Base-by-base conservation (phyloP, 64 coral and sea anemone genomes). In the Pachyseris speciosa region DNA sequence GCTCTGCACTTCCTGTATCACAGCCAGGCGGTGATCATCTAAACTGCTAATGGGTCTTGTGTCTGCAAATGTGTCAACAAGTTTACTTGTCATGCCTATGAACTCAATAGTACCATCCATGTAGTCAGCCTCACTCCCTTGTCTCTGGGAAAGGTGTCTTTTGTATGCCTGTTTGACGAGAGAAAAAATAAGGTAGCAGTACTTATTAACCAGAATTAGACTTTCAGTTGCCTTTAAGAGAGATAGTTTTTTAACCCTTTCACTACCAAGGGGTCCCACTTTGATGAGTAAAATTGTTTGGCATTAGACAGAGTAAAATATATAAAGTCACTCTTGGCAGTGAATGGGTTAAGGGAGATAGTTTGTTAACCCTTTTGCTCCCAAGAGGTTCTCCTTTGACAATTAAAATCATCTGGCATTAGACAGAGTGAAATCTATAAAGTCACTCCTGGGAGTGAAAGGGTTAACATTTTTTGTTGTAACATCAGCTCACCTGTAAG, bases 401-500 rank as follows among this genome's bases (percentile, higher is more conserved):
- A n/a, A n/a, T n/a, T n/a, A n/a, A n/a, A n/a, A n/a, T n/a, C n/a
- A n/a, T n/a, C n/a, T n/a, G n/a, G n/a, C n/a, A n/a, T n/a, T n/a
- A n/a, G n/a, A n/a, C n/a, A n/a, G n/a, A n/a, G n/a, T n/a, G n/a
- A n/a, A n/a, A n/a, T n/a, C n/a, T n/a, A n/a, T n/a, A n/a, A n/a
- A n/a, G n/a, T n/a, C n/a, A n/a, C n/a, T n/a, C n/a, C n/a, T n/a
- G n/a, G n/a, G n/a, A n/a, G n/a, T 49, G 13, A 49, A 13, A 7
- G 45, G n/a, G n/a, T n/a, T n/a, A n/a, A n/a, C 55, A 12, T 29
- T 5, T 34, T 84, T 84, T 19, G 3, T 40, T 29, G 8, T 16
- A 67, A 78, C 49, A 60, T n/a, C n/a, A n/a, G 10, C 13, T 19
- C 85, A 85, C 90, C 90, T 92, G 49, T 20, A 92, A 20, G 19